Base-by-base conservation (phyloP, 2,797 vertebrate genomes). In the Xenentodon cancila region DNA sequence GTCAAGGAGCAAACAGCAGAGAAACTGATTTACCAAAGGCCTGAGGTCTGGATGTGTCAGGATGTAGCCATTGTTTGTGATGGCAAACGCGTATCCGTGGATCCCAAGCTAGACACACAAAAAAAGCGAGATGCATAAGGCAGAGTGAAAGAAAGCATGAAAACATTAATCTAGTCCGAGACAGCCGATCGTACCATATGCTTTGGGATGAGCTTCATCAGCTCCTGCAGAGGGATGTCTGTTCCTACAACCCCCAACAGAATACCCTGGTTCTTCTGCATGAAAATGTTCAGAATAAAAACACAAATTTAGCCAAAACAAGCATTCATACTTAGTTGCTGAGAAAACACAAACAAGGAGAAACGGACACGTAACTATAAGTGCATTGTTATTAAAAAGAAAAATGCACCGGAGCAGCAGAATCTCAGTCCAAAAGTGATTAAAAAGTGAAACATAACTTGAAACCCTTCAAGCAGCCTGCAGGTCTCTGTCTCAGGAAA, bases 61-160 rank as follows among this genome's bases (percentile, higher is more conserved):
- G 89, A 99, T 97, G 78, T 99, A 99, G 80, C 98, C 98, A 8
- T 99, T 99, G 92, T 97, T 99, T 42, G 97, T 99, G 89, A 99
- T 95, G 61, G 97, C 97, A 84, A 99, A 99, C 5, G 92, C 95
- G 4, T 99, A 99, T 20, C 98, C 97, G 0, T 99, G 98, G 92
- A 99, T 98, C 78, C 98, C 98, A 75, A 99, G 87, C 98, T 99
- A 81, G 60, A 94, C 62, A 75, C 53, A n/a, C n/a, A 37, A 37
- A 75, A 30, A 82, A 53, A 77, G 64, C 7, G 6, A 59, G 20
- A 74, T 0, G 60, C 21, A 34, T 62, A n/a, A 75, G 42, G 15
- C 52, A 58, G 30, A 34, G 30, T n/a, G 47, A 63, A 47, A 58
- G 59, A 62, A 62, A 49, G 37, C 20, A 64, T 9, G 59, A 74